These are phyloP conservation scores for Mesoclemmys tuberculata DNA, from an alignment of 2,113 vertebrate species.

Conservation along the genomic window DNA sequence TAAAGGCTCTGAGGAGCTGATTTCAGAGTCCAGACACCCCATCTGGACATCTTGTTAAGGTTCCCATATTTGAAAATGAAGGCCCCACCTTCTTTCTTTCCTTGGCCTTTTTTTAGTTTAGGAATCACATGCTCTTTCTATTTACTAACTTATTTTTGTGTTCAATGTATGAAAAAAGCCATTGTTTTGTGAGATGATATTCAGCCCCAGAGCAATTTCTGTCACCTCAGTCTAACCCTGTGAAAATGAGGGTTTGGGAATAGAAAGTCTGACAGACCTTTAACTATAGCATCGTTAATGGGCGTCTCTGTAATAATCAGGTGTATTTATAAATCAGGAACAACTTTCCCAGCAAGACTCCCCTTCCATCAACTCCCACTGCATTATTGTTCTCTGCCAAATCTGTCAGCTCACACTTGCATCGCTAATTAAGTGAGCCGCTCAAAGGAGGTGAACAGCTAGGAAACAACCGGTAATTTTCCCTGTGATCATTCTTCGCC, in stretches of 20 bases:
- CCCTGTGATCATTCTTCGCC: background rate
- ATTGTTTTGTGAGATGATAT: background rate
- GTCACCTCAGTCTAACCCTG: background rate
- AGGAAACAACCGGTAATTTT: slow-evolving; percentile 10
- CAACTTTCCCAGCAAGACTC: slow-evolving; percentile 39
- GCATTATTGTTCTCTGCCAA: slow-evolving; percentile 36
- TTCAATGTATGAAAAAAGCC: slow-evolving; percentile 47
- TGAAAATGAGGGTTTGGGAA: slow-evolving; percentile 29
- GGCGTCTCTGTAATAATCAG: slow-evolving; percentile 48
- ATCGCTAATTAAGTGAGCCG: slow-evolving; percentile 52
- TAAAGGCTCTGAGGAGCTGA: background rate
- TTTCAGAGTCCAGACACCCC: background rate
- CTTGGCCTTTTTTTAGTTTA: background rate
- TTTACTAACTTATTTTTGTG: background rate
- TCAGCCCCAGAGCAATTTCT: background rate
- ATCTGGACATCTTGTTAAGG: background rate
- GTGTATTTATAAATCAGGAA: slow-evolving; percentile 60
- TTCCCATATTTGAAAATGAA: background rate
- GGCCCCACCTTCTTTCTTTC: background rate
- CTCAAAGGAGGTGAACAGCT: slow-evolving; percentile 5
- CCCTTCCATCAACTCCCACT: slow-evolving; percentile 38
- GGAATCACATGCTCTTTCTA: background rate
- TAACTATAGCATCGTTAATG: slow-evolving; percentile 42
- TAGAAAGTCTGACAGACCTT: slow-evolving; percentile 18
- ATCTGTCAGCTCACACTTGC: background rate